Evolutionary conservation across 2,888 invertebrate species (phyloP).

Genomic region (Hyposoter didymator): DNA sequence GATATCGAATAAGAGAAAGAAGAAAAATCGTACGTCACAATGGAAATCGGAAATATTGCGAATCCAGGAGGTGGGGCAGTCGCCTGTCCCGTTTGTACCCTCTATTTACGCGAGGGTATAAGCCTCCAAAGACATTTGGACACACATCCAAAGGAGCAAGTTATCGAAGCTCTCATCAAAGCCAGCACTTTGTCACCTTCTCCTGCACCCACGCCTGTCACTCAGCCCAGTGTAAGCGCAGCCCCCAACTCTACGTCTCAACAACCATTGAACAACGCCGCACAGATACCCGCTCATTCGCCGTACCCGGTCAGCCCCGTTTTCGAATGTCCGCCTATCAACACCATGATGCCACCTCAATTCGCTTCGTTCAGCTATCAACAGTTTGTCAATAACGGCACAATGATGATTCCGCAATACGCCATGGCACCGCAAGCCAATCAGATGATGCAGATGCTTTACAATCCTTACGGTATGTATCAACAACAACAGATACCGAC

Average conservation of each 20-base stretch:
- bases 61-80: constrained; percentile 79
- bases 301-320: constrained; percentile 82
- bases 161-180: constrained; percentile 91
- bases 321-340: constrained; percentile 82
- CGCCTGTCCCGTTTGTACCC: constrained; percentile 93
- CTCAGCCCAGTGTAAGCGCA: constrained; percentile 82
- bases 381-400: constrained; percentile 86
- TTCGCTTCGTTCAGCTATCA: constrained; percentile 86
- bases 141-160: constrained; percentile 95
- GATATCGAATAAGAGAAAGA: constrained; percentile 5
- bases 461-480: constrained; percentile 85
- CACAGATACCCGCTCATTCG: constrained; percentile 76
- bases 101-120: constrained; percentile 93
- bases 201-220: constrained; percentile 83
- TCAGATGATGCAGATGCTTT: constrained; percentile 85
- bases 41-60: constrained; percentile 68
- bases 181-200: constrained; percentile 79
- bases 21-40: constrained; percentile 52
- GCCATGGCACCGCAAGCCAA: constrained; percentile 85
- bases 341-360: constrained; percentile 82
- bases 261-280: constrained; percentile 59
- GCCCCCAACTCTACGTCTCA: constrained; percentile 78
- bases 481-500: constrained; percentile 85
- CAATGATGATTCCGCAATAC: constrained; percentile 85
- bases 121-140: constrained; percentile 92